These are phyloP conservation scores for Tetraneura akinire DNA, from an alignment of 1,140 invertebrate species.

Conservation along the genomic window DNA sequence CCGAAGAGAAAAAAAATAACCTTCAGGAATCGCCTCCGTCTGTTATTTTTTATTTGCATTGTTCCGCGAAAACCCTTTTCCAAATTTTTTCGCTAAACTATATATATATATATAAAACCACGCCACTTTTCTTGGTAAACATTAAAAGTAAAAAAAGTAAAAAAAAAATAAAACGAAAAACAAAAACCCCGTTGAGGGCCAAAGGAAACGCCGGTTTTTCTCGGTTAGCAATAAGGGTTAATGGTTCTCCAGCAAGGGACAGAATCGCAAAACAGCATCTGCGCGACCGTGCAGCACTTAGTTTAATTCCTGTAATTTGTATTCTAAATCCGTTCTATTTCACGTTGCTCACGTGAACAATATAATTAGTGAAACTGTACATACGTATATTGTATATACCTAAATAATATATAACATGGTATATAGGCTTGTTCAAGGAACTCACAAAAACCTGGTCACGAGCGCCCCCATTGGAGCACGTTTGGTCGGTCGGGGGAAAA, in stretches of 20 bases:
- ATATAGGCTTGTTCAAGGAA: neutral
- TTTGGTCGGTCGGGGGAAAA: neutral
- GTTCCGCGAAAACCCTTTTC: neutral
- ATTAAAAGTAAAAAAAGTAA: neutral
- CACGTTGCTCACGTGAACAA: constrained; percentile 45
- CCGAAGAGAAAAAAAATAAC: too few relatives aligned
- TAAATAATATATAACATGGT: neutral
- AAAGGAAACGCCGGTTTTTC: neutral
- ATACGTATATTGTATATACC: neutral
- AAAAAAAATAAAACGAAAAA: neutral
- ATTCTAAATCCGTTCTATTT: constrained; percentile 45
- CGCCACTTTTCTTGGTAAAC: constrained; percentile 19
- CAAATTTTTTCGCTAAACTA: constrained; percentile 13
- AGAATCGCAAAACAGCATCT: constrained; percentile 43
- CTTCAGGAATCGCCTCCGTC: neutral
- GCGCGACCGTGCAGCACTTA: constrained; percentile 43
- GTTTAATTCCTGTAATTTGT: constrained; percentile 47
- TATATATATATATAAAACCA: constrained; percentile 26
- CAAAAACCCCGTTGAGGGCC: neutral
- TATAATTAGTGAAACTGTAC: constrained; percentile 32
- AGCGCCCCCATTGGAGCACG: neutral
- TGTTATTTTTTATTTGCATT: neutral
- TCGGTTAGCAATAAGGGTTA: constrained; percentile 45
- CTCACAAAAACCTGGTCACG: constrained; percentile 43
- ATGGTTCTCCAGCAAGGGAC: constrained; percentile 22